Conservation (phyloP, 2,888 invertebrate species). For the Drosophila borealis region DNA sequence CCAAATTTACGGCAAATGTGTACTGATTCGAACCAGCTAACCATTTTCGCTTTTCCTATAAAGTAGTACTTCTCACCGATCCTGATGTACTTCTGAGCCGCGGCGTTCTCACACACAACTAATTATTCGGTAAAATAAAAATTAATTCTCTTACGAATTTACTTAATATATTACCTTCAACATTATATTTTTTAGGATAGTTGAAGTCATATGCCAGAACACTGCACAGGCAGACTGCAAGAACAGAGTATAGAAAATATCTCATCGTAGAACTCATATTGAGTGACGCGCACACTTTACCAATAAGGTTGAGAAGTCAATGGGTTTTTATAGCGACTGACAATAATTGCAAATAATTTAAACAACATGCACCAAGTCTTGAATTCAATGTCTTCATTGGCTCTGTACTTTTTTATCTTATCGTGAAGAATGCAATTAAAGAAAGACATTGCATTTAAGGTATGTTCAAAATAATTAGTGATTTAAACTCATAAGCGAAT, state of each 20-base stretch:
- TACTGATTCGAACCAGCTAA: slow-evolving; percentile 37
- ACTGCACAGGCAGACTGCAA: background rate
- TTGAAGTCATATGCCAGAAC: too few species aligned
- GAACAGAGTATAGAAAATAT: background rate
- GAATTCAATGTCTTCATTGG: background rate
- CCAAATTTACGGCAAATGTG: slow-evolving; percentile 40
- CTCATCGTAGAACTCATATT: background rate
- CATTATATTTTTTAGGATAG: too few species aligned
- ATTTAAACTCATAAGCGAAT: too few species aligned
- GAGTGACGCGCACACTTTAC: background rate
- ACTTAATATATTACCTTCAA: too few species aligned
- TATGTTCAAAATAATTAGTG: background rate
- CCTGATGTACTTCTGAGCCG: slow-evolving; percentile 2
- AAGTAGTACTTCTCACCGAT: slow-evolving; percentile 46
- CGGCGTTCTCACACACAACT: slow-evolving; percentile 6
- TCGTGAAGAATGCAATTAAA: background rate
- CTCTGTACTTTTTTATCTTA: background rate
- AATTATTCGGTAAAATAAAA: background rate
- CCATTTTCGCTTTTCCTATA: slow-evolving; percentile 4
- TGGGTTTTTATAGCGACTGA: background rate
- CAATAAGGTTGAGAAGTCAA: background rate
- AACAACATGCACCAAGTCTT: background rate
- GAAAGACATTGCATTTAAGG: background rate
- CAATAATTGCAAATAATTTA: background rate
- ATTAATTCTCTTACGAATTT: too few species aligned